Base-by-base conservation (phyloP, 1,140 invertebrate genomes). In the Scylla paramamosain region DNA sequence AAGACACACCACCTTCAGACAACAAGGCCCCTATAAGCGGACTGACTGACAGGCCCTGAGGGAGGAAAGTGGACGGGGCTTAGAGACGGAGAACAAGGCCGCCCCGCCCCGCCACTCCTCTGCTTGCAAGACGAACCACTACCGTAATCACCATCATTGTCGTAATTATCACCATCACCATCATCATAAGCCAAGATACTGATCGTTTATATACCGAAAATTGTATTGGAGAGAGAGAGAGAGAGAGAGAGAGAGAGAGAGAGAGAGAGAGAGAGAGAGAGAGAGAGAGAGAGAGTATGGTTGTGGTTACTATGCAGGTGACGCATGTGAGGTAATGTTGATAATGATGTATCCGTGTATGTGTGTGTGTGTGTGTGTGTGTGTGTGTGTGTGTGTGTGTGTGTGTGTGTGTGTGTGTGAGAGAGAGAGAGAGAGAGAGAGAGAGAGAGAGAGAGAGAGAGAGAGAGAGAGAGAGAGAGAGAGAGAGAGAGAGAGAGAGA, bases 231-330 rank as follows among this genome's bases (percentile, higher is more conserved):
- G 52, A 59, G 52, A 59, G 67, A 77, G 67, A 77, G 67, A 77
- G 67, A 77, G 67, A 77, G 67, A 77, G 67, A 77, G 67, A n/a
- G 67, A n/a, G 67, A n/a, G 67, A 77, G n/a, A n/a, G 67, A 77
- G 67, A 59, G 67, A n/a, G 67, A 77, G 67, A n/a, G n/a, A n/a
- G 67, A 77, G 67, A 77, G 20, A 59, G 52, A 59, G 52, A 59
- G 52, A 59, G 52, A 59, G 52, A 59, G 52, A 59, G 46, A 48
- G 46, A 48, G 46, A 48, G 46, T 48, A 59, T 59, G 52, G 52
- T 59, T 59, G 52, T n/a, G 67, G n/a, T 77, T 77, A 77, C 67
- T 77, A 1, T 77, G 20, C 67, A 77, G 25, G 67, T 77, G 67
- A 77, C 67, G 67, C 67, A 77, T 20, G 25, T n/a, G 67, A 77